These are phyloP conservation scores for Seriola rivoliana DNA, from an alignment of 2,113 vertebrate species.

Conservation along the genomic window DNA sequence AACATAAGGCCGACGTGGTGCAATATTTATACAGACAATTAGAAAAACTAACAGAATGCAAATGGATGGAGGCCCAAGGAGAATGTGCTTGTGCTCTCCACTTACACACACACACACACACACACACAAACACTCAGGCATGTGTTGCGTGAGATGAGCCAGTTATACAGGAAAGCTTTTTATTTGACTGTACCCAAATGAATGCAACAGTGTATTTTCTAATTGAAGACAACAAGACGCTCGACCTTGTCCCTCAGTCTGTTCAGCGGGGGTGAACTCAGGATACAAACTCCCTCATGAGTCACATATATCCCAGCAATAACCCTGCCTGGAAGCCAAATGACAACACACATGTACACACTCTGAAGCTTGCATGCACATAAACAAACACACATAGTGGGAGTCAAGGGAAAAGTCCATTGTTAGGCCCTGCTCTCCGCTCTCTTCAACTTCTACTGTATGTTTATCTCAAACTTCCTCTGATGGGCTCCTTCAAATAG, in stretches of 20 bases:
- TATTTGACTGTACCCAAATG: constrained; percentile 72
- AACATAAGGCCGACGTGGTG: constrained; percentile 60
- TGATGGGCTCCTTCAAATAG: constrained; percentile 17
- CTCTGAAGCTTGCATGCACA: not conserved
- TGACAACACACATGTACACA: constrained; percentile 19
- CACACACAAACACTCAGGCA: constrained; percentile 39
- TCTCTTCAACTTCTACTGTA: not conserved
- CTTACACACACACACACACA: constrained; percentile 22
- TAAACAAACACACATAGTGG: constrained; percentile 14
- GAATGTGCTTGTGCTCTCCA: constrained; percentile 5
- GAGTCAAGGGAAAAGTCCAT: constrained; percentile 21
- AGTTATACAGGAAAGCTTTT: constrained; percentile 63
- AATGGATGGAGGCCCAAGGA: constrained; percentile 48
- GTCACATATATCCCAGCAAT: constrained; percentile 44
- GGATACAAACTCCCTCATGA: constrained; percentile 58
- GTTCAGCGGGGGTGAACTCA: constrained; percentile 48
- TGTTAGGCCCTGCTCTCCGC: constrained; percentile 32
- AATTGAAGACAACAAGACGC: constrained; percentile 56
- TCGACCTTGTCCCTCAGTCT: not conserved
- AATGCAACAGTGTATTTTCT: constrained; percentile 62
- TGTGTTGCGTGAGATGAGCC: constrained; percentile 69
- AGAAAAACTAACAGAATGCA: constrained; percentile 69
- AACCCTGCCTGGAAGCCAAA: constrained; percentile 24
- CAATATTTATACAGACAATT: constrained; percentile 75
- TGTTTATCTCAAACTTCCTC: constrained; percentile 48